Evolutionary conservation across 2,113 vertebrate genomes (phyloP).

Genomic region (Tringa solitaria): DNA sequence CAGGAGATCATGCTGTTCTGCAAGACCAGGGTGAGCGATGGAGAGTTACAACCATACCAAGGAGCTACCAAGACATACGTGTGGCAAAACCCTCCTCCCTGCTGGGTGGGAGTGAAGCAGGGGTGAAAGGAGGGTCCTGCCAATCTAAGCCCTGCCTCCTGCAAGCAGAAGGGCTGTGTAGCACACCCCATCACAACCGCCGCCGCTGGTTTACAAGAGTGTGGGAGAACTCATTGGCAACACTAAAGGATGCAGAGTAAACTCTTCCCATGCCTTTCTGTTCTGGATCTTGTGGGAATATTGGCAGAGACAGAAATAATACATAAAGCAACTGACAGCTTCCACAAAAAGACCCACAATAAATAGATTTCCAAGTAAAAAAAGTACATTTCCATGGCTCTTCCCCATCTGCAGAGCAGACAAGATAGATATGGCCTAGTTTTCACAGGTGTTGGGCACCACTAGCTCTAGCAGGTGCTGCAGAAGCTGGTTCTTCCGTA

Average conservation of each 20-base stretch:
- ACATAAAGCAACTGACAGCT: neutral
- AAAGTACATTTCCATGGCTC: neutral
- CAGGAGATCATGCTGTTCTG: neutral
- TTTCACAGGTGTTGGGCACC: neutral
- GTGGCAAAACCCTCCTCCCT: rapidly evolving
- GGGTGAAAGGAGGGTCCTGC: neutral
- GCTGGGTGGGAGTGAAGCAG: neutral
- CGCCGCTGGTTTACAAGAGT: neutral
- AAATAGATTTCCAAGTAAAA: neutral
- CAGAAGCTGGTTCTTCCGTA: neutral
- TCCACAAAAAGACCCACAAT: neutral
- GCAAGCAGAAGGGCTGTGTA: neutral
- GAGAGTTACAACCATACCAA: neutral
- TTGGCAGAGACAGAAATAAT: neutral
- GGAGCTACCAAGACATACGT: neutral
- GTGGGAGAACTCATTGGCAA: neutral
- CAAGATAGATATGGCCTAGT: neutral
- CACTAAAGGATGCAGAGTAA: neutral
- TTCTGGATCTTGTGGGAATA: neutral
- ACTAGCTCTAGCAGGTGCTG: neutral
- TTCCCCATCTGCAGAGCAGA: neutral
- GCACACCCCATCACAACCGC: rapidly evolving
- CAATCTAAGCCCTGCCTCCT: neutral
- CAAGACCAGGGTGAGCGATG: neutral
- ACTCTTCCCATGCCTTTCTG: neutral